Evolutionary conservation across 2,113 vertebrate genomes (phyloP), one percentile per base, ranked within the genome.

Genomic region (Axis porcinus): DNA sequence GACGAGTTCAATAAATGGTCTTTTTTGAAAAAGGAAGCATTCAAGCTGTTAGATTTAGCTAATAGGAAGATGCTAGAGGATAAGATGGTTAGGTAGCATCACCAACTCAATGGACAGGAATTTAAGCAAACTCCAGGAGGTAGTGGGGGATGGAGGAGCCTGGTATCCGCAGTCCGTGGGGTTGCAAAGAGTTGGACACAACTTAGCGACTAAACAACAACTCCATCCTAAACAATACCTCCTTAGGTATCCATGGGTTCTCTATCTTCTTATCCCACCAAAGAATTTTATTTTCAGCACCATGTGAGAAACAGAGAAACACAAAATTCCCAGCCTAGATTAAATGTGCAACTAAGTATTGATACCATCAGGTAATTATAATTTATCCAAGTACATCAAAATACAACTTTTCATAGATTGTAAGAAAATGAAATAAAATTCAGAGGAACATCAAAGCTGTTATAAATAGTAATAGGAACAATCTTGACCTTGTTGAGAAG

Each of bases 231-330:
- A 74, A 40, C 52, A 62, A 76, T 94, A 93, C 93, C 95, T 97
- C 88, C 96, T 91, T 60, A 96, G 85, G 89, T 97, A 87, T 93
- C 97, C 47, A 86, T 55, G 78, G 95, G 88, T 97, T 96, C 96
- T 97, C 93, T 89, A 70, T 87, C 81, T 95, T 95, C 94, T 96
- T 82, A 94, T 70, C 97, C 70, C 78, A 96, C 86, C 52, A 84
- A 98, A 91, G 96, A 98, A 97, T 97, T 74, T 74, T 93, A 82
- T 96, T 97, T 97, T 85, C 58, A 94, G 52, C n/a, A 30, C n/a
- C 74, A 16, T 70, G 17, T 14, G 86, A 89, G 9, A 62, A 7
- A 21, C 17, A 28, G 76, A 95, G 55, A 93, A 83, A 64, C 60
- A 92, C 23, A 91, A 54, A 70, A 81, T 30, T 40, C 10, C 43